Evolutionary conservation across 2,888 invertebrate genomes (phyloP).

Genomic region (Boloria euphrosyne): DNA sequence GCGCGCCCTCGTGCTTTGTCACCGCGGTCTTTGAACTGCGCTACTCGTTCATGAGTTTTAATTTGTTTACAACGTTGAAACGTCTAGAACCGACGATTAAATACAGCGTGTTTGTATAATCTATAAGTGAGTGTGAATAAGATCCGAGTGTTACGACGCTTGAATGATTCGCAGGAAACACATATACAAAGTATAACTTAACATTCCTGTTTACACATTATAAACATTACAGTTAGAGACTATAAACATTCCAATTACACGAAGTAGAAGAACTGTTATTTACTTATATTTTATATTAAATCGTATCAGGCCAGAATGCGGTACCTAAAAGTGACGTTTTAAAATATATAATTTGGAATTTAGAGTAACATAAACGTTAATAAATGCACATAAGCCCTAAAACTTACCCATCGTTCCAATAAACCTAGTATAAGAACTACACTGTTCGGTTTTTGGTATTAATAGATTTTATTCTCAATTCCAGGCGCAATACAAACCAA

Average conservation of each 20-base stretch:
- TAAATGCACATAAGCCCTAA: too few species aligned
- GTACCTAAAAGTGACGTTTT: too few species aligned
- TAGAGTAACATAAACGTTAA: too few species aligned
- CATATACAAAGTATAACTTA: constrained; percentile 1
- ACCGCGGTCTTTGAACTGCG: constrained; percentile 69
- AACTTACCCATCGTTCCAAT: too few species aligned
- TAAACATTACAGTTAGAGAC: background rate
- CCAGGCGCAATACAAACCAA: constrained; percentile 73
- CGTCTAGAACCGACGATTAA: constrained; percentile 50
- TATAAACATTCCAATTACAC: background rate
- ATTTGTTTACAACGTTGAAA: constrained; percentile 55
- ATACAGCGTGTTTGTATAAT: constrained; percentile 11
- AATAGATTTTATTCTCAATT: constrained; percentile 46
- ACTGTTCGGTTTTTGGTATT: too few species aligned
- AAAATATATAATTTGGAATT: too few species aligned
- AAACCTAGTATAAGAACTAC: too few species aligned
- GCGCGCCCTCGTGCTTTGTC: constrained; percentile 48
- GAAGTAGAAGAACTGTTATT: too few species aligned
- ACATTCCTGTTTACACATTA: too few species aligned
- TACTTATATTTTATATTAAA: too few species aligned
- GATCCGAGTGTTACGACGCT: constrained; percentile 5
- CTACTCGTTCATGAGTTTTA: constrained; percentile 48
- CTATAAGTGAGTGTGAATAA: constrained; percentile 19
- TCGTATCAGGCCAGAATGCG: too few species aligned
- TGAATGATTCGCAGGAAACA: constrained; percentile 11